Base-by-base conservation (phyloP, 2,888 invertebrate genomes). In the Dicranocentrus wangi region DNA sequence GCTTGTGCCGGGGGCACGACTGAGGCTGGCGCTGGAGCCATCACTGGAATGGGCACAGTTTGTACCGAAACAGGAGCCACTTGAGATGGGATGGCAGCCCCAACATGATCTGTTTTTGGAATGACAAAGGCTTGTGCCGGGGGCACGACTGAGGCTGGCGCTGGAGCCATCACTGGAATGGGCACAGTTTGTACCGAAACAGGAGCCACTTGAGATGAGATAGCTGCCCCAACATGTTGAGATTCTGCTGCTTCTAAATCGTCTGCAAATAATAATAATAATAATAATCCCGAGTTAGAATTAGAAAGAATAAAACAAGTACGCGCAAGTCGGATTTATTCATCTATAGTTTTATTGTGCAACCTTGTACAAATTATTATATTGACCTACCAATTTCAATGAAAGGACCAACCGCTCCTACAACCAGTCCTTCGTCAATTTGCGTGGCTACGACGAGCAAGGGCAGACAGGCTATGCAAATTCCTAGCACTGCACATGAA, bases 391-490 rank as follows among this genome's bases (percentile, higher is more conserved):
- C 79, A 71, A 53, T 19, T 43, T 79, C 71, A 42, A 70, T 21
- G 7, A 51, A 17, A 17, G 51, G 39, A 23, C 55, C 42, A 61
- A 28, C 65, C 17, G 71, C 43, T 25, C 42, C 60, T 2, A 68
- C 66, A 19, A 32, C 32, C 23, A 28, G 7, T 10, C 17, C n/a
- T 3, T 66, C 66, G 19, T 78, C 71, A 7, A 32, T 5, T 25
- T 69, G 77, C 1, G 65, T 32, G 1, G 80, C 72, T n/a, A 58
- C 51, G 32, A 72, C 68, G 43, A 71, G 60, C 17, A 58, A 27
- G 13, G 80, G 80, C n/a, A 80, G 55, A 17, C 80, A 72, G 17
- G 80, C 80, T 72, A 80, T 43, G 66, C 80, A 72, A 61, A 80
- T 66, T 39, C 80, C 80, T 43, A 79, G 66, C 15, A 53, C 61